These are phyloP conservation scores for Macrobrachium rosenbergii DNA, from an alignment of 1,140 invertebrate genomes.

Conservation along the genomic window DNA sequence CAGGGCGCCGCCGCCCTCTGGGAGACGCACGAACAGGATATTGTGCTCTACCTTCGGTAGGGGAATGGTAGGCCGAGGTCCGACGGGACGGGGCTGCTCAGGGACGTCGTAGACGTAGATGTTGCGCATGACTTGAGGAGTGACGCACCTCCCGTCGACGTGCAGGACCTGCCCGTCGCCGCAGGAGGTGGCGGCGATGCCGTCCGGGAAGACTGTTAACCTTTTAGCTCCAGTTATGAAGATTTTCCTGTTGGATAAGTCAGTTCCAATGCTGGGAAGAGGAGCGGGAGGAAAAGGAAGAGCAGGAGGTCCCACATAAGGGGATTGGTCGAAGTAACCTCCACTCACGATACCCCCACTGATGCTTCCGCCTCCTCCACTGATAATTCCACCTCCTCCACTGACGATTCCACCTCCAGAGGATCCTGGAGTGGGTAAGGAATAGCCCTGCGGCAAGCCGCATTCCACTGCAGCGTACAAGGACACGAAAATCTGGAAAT, in stretches of 20 bases:
- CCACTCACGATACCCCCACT: neutral
- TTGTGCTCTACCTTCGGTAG: slow-evolving; percentile 60
- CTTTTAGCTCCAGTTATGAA: no score
- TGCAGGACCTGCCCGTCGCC: slow-evolving; percentile 44
- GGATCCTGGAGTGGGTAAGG: no score
- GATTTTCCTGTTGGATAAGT: no score
- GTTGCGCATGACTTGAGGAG: slow-evolving; percentile 56
- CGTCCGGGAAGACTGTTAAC: no score
- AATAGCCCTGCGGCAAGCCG: no score
- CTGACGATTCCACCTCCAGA: neutral
- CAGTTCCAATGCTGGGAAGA: no score
- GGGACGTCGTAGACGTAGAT: slow-evolving; percentile 58
- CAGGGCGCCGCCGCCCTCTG: slow-evolving; percentile 36
- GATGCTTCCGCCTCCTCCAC: no score
- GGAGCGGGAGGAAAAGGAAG: no score
- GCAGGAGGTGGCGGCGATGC: neutral
- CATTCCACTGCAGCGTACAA: neutral
- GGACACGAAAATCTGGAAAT: neutral
- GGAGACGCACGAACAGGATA: slow-evolving; percentile 58
- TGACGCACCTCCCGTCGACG: slow-evolving; percentile 54
- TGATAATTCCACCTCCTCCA: no score
- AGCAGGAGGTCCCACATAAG: no score
- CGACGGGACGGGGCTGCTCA: slow-evolving; percentile 28
- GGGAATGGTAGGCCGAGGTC: slow-evolving; percentile 41
- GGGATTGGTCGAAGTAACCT: no score